Base-by-base conservation (phyloP, 2,888 invertebrate species). In the Ophonus ardosiacus region DNA sequence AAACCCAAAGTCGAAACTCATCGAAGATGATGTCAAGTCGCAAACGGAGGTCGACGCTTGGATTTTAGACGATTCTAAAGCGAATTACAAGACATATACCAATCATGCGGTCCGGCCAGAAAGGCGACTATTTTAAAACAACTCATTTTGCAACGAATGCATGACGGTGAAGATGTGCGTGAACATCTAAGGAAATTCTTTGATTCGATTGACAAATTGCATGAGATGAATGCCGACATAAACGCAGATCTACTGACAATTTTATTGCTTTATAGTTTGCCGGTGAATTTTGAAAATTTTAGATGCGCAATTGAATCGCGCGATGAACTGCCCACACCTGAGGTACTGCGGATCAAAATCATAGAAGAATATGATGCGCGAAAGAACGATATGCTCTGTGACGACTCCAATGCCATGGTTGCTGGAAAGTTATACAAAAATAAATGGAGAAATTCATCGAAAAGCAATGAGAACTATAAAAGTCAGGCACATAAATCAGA, bases 101-200 rank as follows among this genome's bases (percentile, higher is more conserved):
- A 90, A 86, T 91, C 90, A 13, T 88, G 87, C 65, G 90, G 90
- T 3, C 90, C 90, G 0, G 90, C 90, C 0, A 85, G 89, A 56
- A 91, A 91, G 84, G 91, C 90, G 0, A 90, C 89, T 2, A 85
- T 91, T 3, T 84, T 91, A 13, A 91, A 91, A 76, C 87, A 88
- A 56, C 86, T 91, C 3, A 88, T 88, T 2, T 80, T 90, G 4
- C 88, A 88, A 8, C 88, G 88, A 51, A 89, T 90, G 89, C 38
- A 1, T 17, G 87, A 89, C 4, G 7, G 21, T 8, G 88, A 86
- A 0, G 88, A 89, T 74, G 86, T 89, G 2, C 86, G 88, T 17
- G 87, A 88, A 10, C 90, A 90, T 85, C 65, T 90, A 0, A 87
- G 87, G 18, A 87, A 87, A 8, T 90, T 90, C 81, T 89, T 90